These are phyloP conservation scores for Bombylius discolor DNA, from an alignment of 2,888 invertebrate genomes.

Conservation along the genomic window DNA sequence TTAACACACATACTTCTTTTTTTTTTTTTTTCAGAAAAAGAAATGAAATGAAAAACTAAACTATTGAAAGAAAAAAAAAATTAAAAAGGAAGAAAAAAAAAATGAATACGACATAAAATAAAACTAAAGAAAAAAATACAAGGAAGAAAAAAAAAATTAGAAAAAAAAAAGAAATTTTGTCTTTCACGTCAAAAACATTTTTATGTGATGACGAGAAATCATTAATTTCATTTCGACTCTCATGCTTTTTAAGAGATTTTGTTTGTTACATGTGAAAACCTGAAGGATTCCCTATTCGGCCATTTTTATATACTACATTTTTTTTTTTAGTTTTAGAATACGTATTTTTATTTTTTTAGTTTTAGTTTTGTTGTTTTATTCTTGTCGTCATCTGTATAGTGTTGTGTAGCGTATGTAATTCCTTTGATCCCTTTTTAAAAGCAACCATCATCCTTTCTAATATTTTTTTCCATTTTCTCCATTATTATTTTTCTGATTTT, in stretches of 20 bases:
- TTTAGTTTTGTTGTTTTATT: background rate
- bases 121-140: too few species aligned
- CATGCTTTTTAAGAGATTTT: conserved; percentile 10
- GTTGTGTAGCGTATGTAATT: background rate
- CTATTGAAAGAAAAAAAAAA: too few species aligned
- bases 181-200: conserved; percentile 16
- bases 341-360: background rate
- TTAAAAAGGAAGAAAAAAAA: too few species aligned
- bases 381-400: too few species aligned
- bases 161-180: conserved; percentile 12
- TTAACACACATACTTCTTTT: too few species aligned
- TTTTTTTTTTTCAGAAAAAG: too few species aligned
- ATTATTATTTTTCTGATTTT: background rate
- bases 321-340: background rate
- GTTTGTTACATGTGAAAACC: background rate
- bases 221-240: conserved; percentile 16
- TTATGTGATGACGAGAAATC: conserved; percentile 14
- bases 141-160: background rate
- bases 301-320: background rate
- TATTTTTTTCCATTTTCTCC: background rate
- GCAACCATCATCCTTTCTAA: background rate
- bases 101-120: too few species aligned
- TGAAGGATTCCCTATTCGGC: background rate
- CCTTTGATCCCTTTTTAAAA: background rate
- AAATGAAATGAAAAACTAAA: too few species aligned